Base-by-base conservation (phyloP, 1,140 invertebrate genomes). In the Schlechtendalia chinensis region DNA sequence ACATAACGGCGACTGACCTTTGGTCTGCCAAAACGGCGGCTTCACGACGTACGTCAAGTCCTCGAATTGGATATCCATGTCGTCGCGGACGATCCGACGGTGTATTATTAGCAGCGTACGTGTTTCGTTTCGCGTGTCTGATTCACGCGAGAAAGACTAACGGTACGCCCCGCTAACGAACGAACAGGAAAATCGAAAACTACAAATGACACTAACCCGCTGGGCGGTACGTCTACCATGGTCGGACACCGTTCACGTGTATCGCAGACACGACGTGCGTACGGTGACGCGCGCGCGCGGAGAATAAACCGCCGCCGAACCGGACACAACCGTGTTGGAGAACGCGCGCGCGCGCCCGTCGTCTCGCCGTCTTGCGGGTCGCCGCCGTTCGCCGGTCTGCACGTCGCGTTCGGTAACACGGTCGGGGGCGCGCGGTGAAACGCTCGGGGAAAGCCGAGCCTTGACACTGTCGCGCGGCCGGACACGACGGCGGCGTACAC, bases 41-140 rank as follows among this genome's bases (percentile, higher is more conserved):
- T 61, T 67, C 47, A 75, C 71, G 32, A 53, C 69, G 80, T 81
- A 82, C 54, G 82, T 82, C 29, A 82, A 72, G 74, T 82, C 79
- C 67, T 82, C 82, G 53, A 82, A 82, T 58, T 82, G 63, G 27
- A 82, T 69, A 77, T 82, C 82, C 82, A 82, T 83, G 61, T 53
- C 22, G 45, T 67, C n/a, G 19, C 14, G 6, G 24, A 59, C 22
- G 58, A 61, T 27, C 22, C 16, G 0, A 29, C 59, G 27, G 17
- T 45, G 4, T 45, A 45, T 45, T 5, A 45, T 45, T 45, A 45
- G 4, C 10, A 5, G 5, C 39, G 59, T 29, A 17, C 0, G 6
- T 27, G 29, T 17, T 61, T 8, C 24, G 24, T 56, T 8, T 1
- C 12, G 27, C 24, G 16, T 6, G 24, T 16, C 11, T 53, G 0